Conservation (phyloP, 2,888 invertebrate genomes). For the Platycnemis pennipes region DNA sequence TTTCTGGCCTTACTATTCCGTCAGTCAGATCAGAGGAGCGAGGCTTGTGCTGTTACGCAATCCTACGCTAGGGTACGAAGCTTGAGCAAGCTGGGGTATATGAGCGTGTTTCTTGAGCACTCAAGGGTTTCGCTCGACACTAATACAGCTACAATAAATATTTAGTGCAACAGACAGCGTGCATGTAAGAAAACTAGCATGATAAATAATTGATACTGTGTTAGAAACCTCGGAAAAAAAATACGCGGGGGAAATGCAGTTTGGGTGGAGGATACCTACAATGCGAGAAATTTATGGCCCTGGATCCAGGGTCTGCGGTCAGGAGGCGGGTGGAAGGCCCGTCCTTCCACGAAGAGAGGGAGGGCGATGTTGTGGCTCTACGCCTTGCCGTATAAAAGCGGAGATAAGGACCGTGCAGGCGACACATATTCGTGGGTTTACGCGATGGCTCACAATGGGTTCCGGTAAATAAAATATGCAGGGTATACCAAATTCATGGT, state of each 20-base stretch:
- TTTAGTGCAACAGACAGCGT: neutral
- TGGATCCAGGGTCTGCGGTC: neutral
- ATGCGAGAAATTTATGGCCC: neutral
- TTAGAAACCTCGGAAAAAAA: neutral
- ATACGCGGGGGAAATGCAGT: neutral
- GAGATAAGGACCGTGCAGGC: neutral
- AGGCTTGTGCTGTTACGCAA: too few relatives aligned
- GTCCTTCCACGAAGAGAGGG: neutral
- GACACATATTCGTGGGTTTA: slow-evolving; percentile 1
- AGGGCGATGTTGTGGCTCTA: neutral
- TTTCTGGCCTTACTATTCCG: too few relatives aligned
- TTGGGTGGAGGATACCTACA: neutral
- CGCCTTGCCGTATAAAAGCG: neutral
- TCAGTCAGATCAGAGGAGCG: too few relatives aligned
- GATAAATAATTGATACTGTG: neutral
- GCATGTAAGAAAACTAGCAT: neutral
- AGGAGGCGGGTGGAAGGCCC: neutral
- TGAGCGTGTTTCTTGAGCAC: too few relatives aligned
- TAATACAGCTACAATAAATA: neutral
- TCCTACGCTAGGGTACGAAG: too few relatives aligned
- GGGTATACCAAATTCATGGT: neutral
- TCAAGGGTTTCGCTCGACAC: too few relatives aligned
- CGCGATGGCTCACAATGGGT: neutral
- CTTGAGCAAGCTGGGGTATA: too few relatives aligned
- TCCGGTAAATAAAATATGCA: neutral